These are phyloP conservation scores for Cistogaster globosa DNA, from an alignment of 2,888 invertebrate genomes.

Conservation along the genomic window DNA sequence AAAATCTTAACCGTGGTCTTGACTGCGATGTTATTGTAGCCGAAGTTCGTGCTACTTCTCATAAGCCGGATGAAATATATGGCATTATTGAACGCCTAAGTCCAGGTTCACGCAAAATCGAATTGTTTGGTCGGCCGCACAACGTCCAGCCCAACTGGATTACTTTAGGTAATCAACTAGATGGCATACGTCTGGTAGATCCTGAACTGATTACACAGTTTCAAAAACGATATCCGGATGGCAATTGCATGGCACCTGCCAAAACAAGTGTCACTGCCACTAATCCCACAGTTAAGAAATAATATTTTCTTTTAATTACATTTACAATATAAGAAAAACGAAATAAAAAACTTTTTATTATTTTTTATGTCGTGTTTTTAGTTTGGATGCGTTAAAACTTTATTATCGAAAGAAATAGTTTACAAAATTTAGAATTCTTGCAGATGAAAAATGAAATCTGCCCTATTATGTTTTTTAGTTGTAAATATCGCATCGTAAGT, in stretches of 20 bases:
- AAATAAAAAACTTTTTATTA: slow-evolving; percentile 23
- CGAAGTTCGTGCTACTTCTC: slow-evolving; percentile 98
- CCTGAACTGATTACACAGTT: slow-evolving; percentile 95
- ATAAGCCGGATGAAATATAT: slow-evolving; percentile 99
- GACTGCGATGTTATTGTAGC: slow-evolving; percentile 99
- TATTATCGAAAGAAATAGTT: too few relatives aligned
- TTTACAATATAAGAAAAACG: not conserved
- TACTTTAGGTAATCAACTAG: slow-evolving; percentile 98
- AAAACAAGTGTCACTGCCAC: slow-evolving; percentile 54
- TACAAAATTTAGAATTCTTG: too few relatives aligned
- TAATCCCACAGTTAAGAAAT: slow-evolving; percentile 55
- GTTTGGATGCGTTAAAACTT: not conserved
- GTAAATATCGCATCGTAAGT: too few relatives aligned
- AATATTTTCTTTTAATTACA: not conserved
- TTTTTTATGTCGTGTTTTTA: not conserved
- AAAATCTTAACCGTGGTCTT: slow-evolving; percentile 94
- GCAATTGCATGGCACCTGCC: slow-evolving; percentile 84
- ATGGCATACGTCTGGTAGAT: slow-evolving; percentile 96
- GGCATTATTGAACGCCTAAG: slow-evolving; percentile 98
- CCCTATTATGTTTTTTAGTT: too few relatives aligned
- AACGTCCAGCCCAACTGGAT: slow-evolving; percentile 99
- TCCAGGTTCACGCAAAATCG: slow-evolving; percentile 98
- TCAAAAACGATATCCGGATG: slow-evolving; percentile 96
- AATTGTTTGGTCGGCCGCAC: slow-evolving; percentile 97
- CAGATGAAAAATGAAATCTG: too few relatives aligned